Conservation (phyloP, 2,888 invertebrate species). For the Sussaba pulchella region DNA sequence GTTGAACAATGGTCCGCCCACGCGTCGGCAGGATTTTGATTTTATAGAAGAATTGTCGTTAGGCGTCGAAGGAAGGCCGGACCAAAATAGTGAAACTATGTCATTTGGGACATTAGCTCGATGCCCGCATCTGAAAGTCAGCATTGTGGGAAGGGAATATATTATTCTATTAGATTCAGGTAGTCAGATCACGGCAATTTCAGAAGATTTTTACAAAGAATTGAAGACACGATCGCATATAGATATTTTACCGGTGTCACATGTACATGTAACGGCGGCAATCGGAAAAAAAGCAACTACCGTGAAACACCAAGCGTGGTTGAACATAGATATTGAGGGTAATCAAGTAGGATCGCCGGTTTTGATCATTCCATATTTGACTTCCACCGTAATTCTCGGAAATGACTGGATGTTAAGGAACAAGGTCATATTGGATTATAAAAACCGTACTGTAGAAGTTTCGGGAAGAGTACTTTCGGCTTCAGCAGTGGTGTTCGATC, state of each 20-base stretch:
- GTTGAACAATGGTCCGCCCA: slow-evolving; percentile 10
- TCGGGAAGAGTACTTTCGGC: slow-evolving; percentile 5
- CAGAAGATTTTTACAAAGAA: slow-evolving; percentile 2
- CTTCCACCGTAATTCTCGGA: background rate
- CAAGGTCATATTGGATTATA: slow-evolving; percentile 17
- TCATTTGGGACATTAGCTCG: background rate
- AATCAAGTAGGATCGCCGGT: background rate
- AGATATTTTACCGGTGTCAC: background rate
- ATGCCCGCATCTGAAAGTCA: slow-evolving; percentile 3
- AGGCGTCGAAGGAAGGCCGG: slow-evolving; percentile 13
- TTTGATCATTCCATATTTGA: background rate
- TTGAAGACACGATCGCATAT: background rate
- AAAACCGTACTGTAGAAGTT: background rate
- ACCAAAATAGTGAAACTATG: slow-evolving; percentile 12
- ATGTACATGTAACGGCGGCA: slow-evolving; percentile 8
- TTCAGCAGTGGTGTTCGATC: slow-evolving; percentile 6
- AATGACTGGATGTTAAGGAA: slow-evolving; percentile 14
- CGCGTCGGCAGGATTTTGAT: slow-evolving; percentile 27
- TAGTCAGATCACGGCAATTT: slow-evolving; percentile 19
- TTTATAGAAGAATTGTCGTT: slow-evolving; percentile 31
- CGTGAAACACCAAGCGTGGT: slow-evolving; percentile 4
- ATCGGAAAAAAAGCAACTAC: slow-evolving; percentile 4
- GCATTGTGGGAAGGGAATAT: background rate
- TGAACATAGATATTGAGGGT: background rate
- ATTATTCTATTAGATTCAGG: slow-evolving; percentile 6